Conservation (phyloP, 2,797 vertebrate genomes). For the Lithobates pipiens region DNA sequence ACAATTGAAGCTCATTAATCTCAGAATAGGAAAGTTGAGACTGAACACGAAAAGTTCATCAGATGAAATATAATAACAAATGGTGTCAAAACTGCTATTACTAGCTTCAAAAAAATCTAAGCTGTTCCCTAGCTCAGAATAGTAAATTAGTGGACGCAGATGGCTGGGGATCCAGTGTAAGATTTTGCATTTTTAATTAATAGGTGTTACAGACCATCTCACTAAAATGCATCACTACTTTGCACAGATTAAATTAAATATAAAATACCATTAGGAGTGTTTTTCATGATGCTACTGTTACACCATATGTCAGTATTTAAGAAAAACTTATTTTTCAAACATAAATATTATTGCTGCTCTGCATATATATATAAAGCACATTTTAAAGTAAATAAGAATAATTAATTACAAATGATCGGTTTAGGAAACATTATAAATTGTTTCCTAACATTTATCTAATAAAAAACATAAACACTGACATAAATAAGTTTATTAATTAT, state of each 20-base stretch:
- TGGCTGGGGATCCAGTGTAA: conserved; percentile 69
- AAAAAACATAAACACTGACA: background rate
- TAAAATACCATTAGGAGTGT: conserved; percentile 69
- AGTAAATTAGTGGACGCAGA: conserved; percentile 65
- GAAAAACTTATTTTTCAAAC: background rate
- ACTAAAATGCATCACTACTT: conserved; percentile 68
- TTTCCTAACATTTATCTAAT: background rate
- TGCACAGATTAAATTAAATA: conserved; percentile 70
- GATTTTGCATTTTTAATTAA: conserved; percentile 69
- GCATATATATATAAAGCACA: background rate
- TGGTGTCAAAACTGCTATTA: conserved; percentile 2
- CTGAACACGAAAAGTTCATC: conserved; percentile 48
- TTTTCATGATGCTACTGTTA: conserved; percentile 74
- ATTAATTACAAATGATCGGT: background rate
- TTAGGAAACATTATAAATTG: background rate
- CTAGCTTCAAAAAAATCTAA: background rate
- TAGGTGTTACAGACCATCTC: conserved; percentile 70
- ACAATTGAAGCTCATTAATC: conserved; percentile 42
- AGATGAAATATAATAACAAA: conserved; percentile 49
- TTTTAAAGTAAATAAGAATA: background rate
- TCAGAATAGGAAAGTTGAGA: conserved; percentile 26
- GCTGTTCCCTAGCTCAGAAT: conserved; percentile 35
- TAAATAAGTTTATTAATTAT: background rate
- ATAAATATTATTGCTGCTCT: background rate
- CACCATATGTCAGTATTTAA: conserved; percentile 66